Conservation (phyloP, 2,113 vertebrate genomes). For the Chaetura pelagica region DNA sequence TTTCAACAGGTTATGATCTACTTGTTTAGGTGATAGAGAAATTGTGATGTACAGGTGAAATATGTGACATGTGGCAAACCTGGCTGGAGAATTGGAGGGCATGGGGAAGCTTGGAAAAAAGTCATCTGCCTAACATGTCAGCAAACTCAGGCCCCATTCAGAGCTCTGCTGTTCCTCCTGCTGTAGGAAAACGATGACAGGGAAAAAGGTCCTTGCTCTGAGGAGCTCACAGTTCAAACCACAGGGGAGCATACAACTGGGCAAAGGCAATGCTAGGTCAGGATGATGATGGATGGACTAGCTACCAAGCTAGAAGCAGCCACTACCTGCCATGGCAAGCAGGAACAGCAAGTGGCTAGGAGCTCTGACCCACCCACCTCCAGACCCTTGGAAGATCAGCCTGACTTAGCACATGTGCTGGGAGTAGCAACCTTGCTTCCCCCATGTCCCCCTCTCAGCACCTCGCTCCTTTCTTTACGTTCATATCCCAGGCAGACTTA, state of each 20-base stretch:
- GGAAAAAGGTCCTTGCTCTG: neutral
- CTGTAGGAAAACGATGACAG: accelerated
- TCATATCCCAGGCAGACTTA: neutral
- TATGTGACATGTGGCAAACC: accelerated
- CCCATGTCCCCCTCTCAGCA: accelerated
- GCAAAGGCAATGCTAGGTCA: neutral
- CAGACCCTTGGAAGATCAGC: neutral
- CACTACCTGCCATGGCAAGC: neutral
- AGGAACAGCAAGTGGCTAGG: neutral
- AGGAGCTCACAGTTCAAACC: neutral
- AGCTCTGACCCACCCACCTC: neutral
- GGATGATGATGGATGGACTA: neutral
- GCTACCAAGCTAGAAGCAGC: neutral
- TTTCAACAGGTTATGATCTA: neutral
- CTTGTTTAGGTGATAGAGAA: neutral
- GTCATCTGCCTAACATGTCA: accelerated
- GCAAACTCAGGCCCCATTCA: accelerated
- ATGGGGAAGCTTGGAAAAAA: neutral
- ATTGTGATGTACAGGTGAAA: neutral
- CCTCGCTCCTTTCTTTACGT: neutral
- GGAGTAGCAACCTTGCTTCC: neutral
- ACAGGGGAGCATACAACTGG: accelerated
- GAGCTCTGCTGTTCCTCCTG: neutral
- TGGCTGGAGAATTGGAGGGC: neutral
- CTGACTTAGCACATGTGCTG: neutral